Conservation (phyloP, 2,113 vertebrate genomes). For the Hippocampus abdominalis region DNA sequence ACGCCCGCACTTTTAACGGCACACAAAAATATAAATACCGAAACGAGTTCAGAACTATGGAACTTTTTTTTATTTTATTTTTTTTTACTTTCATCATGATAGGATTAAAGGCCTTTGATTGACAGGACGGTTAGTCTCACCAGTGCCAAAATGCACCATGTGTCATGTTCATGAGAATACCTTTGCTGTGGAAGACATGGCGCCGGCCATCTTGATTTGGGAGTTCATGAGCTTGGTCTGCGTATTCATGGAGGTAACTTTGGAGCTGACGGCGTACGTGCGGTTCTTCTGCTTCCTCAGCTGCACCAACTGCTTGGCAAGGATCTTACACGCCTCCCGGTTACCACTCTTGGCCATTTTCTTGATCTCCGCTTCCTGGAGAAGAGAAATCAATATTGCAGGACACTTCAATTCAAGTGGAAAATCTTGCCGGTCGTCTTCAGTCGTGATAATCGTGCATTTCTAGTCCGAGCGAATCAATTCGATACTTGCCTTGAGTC, state of each 20-base stretch:
- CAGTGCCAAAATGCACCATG: not conserved
- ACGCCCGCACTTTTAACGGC: slow-evolving; percentile 31
- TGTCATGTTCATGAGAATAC: slow-evolving; percentile 50
- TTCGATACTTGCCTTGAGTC: not conserved
- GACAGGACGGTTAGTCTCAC: not conserved
- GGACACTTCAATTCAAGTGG: not conserved
- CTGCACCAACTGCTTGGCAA: slow-evolving; percentile 94
- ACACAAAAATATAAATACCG: slow-evolving; percentile 19
- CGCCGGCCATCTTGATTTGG: slow-evolving; percentile 99
- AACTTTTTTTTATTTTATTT: not conserved
- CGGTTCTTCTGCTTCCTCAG: slow-evolving; percentile 92
- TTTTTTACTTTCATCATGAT: not conserved
- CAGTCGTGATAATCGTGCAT: not conserved
- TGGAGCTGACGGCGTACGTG: slow-evolving; percentile 95
- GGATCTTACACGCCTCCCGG: slow-evolving; percentile 91
- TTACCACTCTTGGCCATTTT: slow-evolving; percentile 98
- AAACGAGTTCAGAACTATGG: slow-evolving; percentile 14
- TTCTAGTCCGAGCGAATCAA: not conserved
- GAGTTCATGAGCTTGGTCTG: slow-evolving; percentile 98
- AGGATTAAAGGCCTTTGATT: not conserved
- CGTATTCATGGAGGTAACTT: slow-evolving; percentile 94
- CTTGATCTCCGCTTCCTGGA: slow-evolving; percentile 95
- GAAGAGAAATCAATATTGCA: not conserved
- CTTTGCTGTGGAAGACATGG: slow-evolving; percentile 94
- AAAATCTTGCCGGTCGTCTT: not conserved